Evolutionary conservation across 2,888 invertebrate species (phyloP).

Genomic region (Axea sp.): DNA sequence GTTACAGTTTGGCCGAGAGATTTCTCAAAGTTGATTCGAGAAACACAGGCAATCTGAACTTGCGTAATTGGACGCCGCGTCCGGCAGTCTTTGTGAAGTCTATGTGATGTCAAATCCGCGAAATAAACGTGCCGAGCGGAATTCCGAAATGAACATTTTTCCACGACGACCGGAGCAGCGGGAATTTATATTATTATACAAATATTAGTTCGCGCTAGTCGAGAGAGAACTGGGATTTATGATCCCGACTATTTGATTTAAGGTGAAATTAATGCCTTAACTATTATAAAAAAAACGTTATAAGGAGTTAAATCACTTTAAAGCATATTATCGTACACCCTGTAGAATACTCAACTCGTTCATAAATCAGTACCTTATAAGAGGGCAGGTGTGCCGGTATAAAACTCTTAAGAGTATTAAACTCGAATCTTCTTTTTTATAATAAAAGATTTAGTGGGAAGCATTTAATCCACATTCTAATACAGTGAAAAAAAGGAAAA

Average conservation of each 20-base stretch:
- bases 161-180: conserved; percentile 10
- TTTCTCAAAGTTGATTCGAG: conserved; percentile 66
- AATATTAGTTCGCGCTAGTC: conserved; percentile 45
- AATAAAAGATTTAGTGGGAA: conserved; percentile 54
- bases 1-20: conserved; percentile 60
- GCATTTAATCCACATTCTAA: conserved; percentile 51
- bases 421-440: conserved; percentile 56
- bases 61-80: conserved; percentile 71
- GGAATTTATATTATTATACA: conserved; percentile 50
- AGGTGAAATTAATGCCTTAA: conserved; percentile 51
- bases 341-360: conserved; percentile 54
- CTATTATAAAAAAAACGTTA: conserved; percentile 54
- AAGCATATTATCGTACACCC: conserved; percentile 54
- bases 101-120: conserved; percentile 46
- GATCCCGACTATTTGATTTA: conserved; percentile 57
- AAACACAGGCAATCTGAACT: conserved; percentile 69
- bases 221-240: conserved; percentile 46
- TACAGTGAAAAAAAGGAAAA: conserved; percentile 30
- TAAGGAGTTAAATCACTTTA: conserved; percentile 55
- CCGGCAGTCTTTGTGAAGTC: conserved; percentile 62
- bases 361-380: conserved; percentile 59
- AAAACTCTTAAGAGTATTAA: conserved; percentile 62
- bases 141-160: conserved; percentile 46
- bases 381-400: conserved; percentile 52
- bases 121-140: conserved; percentile 44